These are phyloP conservation scores for Scaptomyza cyrtandrae DNA, from an alignment of 2,888 invertebrate genomes.

Conservation along the genomic window DNA sequence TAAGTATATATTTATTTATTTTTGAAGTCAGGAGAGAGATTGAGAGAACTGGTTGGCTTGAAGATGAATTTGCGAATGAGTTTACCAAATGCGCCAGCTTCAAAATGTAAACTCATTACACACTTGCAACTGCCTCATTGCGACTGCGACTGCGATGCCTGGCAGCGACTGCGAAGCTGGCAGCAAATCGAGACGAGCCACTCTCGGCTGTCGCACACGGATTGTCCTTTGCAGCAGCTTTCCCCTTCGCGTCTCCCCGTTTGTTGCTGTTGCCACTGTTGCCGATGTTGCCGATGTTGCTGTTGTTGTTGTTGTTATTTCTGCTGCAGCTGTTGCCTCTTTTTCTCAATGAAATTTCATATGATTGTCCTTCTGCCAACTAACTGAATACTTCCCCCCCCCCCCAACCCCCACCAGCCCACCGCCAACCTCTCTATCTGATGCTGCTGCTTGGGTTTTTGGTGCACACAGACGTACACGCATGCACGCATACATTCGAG, in stretches of 20 bases:
- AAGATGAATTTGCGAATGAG: constrained; percentile 82
- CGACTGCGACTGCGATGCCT: constrained; percentile 33
- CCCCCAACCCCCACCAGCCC: too few relatives aligned
- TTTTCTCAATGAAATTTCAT: constrained; percentile 71
- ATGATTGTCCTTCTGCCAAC: constrained; percentile 26
- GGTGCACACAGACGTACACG: constrained; percentile 35
- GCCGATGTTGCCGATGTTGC: neutral
- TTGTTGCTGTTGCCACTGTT: neutral
- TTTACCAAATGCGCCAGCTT: constrained; percentile 71
- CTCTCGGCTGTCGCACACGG: constrained; percentile 48
- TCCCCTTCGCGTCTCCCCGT: neutral
- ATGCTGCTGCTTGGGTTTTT: too few relatives aligned
- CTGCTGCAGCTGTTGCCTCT: constrained; percentile 11
- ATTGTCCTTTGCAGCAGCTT: constrained; percentile 63
- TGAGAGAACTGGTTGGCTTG: constrained; percentile 77
- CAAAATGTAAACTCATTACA: constrained; percentile 70
- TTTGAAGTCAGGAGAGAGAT: constrained; percentile 5
- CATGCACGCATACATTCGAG: neutral
- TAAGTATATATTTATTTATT: neutral
- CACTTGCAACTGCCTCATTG: constrained; percentile 40
- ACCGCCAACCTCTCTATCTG: too few relatives aligned
- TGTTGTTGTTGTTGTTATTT: neutral
- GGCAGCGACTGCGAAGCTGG: constrained; percentile 39
- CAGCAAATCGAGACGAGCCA: constrained; percentile 20
- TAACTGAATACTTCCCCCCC: neutral